Base-by-base conservation (phyloP, 2,797 vertebrate genomes). In the Hafferia zeledoni region DNA sequence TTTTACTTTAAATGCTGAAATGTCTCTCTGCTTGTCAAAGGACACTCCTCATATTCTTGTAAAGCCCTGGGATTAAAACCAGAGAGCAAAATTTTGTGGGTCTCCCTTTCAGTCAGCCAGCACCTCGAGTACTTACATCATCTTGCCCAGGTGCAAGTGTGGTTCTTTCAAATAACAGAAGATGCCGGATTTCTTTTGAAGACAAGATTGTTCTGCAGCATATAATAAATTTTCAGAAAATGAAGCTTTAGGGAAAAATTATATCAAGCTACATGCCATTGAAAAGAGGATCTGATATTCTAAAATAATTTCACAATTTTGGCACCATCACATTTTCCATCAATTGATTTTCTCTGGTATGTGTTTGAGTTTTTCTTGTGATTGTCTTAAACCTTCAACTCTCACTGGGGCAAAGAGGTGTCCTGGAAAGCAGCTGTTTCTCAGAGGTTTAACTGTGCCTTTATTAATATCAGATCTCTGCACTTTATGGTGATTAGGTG, bases 101-200 rank as follows among this genome's bases (percentile, higher is more conserved):
- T 89, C 69, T 77, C 81, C 68, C 52, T 87, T 94, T 90, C 87
- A 87, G 87, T 82, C 89, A 83, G 68, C 74, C 81, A 83, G 72
- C 72, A 95, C 74, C 84, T 86, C 43, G 41, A 85, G 47, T 85
- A 35, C 44, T 89, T 90, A 71, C 10, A 56, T 93, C 57, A 78
- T 83, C 90, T 91, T 83, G 75, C 57, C 93, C 94, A 94, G 90
- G 88, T 97, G 93, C 80, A 76, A 86, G 47, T 67, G 24, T 68
- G 85, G 57, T 67, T 91, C 95, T 96, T 94, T 93, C 85, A 93
- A 95, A 94, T 86, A 94, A 57, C 78, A 94, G 90, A 87, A 95
- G 72, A 79, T 87, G 74, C 80, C 79, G 53, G 79, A 85, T 95
- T 93, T 93, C 94, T 91, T 96, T 95, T 96, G 95, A 96, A 96